Conservation (phyloP, 2,113 vertebrate genomes). For the Cavia porcellus region DNA sequence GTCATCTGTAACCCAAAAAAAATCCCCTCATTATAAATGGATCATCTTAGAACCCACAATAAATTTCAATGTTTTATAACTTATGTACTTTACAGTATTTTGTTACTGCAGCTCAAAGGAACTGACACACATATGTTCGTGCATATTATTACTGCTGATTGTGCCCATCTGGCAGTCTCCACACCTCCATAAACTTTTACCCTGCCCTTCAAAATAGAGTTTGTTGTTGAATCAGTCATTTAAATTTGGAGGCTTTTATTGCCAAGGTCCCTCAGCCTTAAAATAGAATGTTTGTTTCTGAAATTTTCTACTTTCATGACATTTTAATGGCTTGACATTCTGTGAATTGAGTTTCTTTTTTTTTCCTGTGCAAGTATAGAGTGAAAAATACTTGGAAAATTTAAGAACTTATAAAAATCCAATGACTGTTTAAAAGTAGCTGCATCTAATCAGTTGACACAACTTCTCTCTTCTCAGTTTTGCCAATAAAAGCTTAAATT, state of each 20-base stretch:
- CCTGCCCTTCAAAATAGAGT: neutral
- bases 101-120: neutral
- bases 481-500: conserved; percentile 32
- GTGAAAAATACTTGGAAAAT: conserved; percentile 52
- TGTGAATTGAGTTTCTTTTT: neutral
- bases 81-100: neutral
- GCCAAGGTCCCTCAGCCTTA: conserved; percentile 27
- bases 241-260: conserved; percentile 34
- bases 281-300: conserved; percentile 62
- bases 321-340: conserved; percentile 52
- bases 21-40: fast-evolving
- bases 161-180: neutral
- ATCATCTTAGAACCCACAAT: neutral
- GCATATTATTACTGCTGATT: neutral
- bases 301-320: conserved; percentile 42
- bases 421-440: neutral
- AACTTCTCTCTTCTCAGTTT: neutral
- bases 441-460: neutral
- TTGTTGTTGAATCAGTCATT: neutral
- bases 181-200: neutral
- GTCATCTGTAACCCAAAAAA: neutral
- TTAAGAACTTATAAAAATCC: conserved; percentile 48
- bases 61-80: neutral
- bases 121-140: neutral
- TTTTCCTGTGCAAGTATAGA: neutral